These are phyloP conservation scores for Leuciscus waleckii DNA, from an alignment of 2,797 vertebrate species.

Conservation along the genomic window DNA sequence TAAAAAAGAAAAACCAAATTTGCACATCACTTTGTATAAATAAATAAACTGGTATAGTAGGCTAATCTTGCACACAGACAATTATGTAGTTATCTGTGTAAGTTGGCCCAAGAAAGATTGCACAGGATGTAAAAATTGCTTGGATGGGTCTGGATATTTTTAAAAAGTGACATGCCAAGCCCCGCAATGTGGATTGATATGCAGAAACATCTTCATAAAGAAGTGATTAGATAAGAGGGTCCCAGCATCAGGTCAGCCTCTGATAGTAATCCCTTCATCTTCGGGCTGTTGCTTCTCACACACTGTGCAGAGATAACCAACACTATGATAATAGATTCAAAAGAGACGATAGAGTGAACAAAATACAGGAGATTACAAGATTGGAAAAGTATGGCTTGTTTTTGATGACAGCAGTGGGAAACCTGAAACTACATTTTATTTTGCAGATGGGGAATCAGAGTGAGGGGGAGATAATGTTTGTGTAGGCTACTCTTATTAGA, in stretches of 20 bases:
- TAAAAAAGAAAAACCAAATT: neutral
- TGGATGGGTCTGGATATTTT: neutral
- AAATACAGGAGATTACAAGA: neutral
- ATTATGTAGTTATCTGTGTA: neutral
- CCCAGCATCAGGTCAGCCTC: conserved; percentile 52
- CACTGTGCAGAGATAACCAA: conserved; percentile 24
- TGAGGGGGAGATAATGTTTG: conserved; percentile 16
- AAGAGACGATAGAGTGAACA: conserved; percentile 29
- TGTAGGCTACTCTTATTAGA: neutral
- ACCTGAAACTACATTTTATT: neutral
- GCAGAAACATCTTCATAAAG: conserved; percentile 25
- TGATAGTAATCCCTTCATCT: conserved; percentile 42
- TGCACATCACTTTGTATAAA: neutral
- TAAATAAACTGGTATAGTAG: neutral
- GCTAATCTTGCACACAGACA: neutral
- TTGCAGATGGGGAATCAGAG: conserved; percentile 8
- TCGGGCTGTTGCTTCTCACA: conserved; percentile 7
- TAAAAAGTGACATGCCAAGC: neutral
- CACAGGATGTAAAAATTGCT: neutral
- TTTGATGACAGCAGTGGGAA: conserved; percentile 26
- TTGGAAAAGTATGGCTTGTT: conserved; percentile 1
- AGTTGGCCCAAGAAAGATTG: neutral
- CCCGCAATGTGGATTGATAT: conserved; percentile 4
- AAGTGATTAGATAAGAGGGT: conserved; percentile 57
- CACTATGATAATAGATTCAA: conserved; percentile 35